Evolutionary conservation across 2,888 invertebrate species (phyloP).

Genomic region (Synanthedon formicaeformis): DNA sequence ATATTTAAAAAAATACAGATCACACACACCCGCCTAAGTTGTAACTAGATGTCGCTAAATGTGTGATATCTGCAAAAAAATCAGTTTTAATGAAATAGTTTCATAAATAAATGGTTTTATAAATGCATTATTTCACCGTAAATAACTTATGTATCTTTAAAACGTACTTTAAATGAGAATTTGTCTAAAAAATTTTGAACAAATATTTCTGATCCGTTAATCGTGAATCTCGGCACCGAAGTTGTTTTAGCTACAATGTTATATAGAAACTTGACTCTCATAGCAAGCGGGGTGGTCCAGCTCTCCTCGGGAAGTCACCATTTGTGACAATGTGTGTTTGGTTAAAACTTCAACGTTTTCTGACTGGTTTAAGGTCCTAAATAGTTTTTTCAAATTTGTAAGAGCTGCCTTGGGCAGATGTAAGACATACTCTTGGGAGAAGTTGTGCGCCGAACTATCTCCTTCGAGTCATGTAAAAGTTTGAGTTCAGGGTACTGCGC

Average conservation of each 20-base stretch:
- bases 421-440: conserved; percentile 22
- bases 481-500: conserved; percentile 57
- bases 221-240: conserved; percentile 22
- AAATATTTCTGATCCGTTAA: background rate
- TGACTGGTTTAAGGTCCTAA: conserved; percentile 14
- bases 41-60: background rate
- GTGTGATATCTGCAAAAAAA: background rate
- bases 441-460: conserved; percentile 35
- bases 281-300: conserved; percentile 31
- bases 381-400: conserved; percentile 25
- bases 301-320: conserved; percentile 47
- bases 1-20: background rate
- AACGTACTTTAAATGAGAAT: background rate
- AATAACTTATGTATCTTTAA: background rate
- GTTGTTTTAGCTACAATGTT: background rate
- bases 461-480: conserved; percentile 14
- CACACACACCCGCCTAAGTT: background rate
- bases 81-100: background rate
- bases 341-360: conserved; percentile 17
- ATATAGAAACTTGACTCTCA: background rate
- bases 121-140: background rate
- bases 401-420: conserved; percentile 25
- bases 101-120: background rate
- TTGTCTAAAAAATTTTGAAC: background rate
- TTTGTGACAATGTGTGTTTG: conserved; percentile 18